Conservation (phyloP, 2,888 invertebrate genomes). For the Sesia apiformis region DNA sequence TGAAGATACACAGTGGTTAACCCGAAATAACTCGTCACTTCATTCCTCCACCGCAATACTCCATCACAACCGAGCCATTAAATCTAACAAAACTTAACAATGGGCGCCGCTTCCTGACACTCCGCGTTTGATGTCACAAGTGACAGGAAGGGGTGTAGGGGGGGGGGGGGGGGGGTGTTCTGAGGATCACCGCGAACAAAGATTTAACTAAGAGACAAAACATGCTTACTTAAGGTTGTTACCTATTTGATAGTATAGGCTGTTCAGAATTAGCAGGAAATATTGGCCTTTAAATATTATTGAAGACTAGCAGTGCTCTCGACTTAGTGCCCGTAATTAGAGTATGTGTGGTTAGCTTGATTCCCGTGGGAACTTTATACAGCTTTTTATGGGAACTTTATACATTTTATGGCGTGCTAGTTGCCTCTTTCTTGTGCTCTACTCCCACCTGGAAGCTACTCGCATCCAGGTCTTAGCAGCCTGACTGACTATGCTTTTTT, state of each 20-base stretch:
- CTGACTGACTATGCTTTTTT: too few species aligned
- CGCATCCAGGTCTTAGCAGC: too few species aligned
- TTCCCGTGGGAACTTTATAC: too few species aligned
- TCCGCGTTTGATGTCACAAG: slow-evolving; percentile 47
- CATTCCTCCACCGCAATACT: not conserved
- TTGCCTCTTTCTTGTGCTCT: too few species aligned
- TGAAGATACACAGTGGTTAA: too few species aligned
- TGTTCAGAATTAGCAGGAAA: slow-evolving; percentile 11
- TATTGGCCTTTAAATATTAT: not conserved
- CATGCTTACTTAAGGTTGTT: slow-evolving; percentile 53
- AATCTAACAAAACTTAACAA: slow-evolving; percentile 9
- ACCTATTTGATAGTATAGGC: slow-evolving; percentile 40
- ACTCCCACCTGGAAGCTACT: too few species aligned
- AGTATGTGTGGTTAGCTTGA: too few species aligned
- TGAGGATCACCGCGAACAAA: slow-evolving; percentile 47
- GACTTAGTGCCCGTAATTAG: not conserved
- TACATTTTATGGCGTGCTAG: too few species aligned
- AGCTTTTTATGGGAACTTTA: too few species aligned
- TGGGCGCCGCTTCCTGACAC: slow-evolving; percentile 24
- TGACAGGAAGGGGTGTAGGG: slow-evolving; percentile 26
- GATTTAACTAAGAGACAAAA: slow-evolving; percentile 62
- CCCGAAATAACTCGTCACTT: too few species aligned
- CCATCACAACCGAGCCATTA: slow-evolving; percentile 9
- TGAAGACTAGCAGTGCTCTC: not conserved
- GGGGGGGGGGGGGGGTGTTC: slow-evolving; percentile 15